Base-by-base conservation (phyloP, 2,113 vertebrate genomes). In the Baryphthengus martii region DNA sequence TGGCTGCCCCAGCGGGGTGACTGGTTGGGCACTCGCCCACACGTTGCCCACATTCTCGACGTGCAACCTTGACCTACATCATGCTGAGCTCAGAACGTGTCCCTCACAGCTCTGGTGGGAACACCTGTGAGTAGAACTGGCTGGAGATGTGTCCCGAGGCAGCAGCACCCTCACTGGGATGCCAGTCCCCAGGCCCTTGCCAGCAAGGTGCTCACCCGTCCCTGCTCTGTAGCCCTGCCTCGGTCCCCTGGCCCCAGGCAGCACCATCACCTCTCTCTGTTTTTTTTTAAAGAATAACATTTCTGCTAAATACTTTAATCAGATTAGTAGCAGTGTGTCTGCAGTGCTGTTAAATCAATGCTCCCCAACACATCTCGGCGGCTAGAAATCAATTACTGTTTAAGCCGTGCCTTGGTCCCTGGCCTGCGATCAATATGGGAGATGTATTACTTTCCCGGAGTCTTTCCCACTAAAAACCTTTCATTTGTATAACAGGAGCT, bases 371-470 rank as follows among this genome's bases (percentile, higher is more conserved):
- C 96, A 98, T 97, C 97, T 97, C 96, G 88, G 93, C 94, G 85
- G 97, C 97, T 98, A 98, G 97, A 98, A 98, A 98, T 98, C 98
- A 98, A 98, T 98, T 97, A 98, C 97, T 98, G 97, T 98, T 98
- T 98, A 98, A 98, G 97, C 96, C 97, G 95, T 96, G 94, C 96
- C 95, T 96, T 97, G 97, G 88, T 95, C 95, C 97, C 97, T 97
- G 96, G 97, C 96, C 95, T 95, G 89, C 85, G 97, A 98, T 98
- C 98, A 96, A 98, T 98, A 98, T 77, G 82, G 96, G 97, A 97
- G 97, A 97, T 97, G 97, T 98, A 98, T 98, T 98, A 98, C 97
- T 98, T 95, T 97, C 92, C 93, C 94, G n/a, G 96, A 96, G 96
- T 97, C 96, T 98, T 96, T 97, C 96, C 95, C 95, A 96, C 96